Percentiles rank a stretch among this genome's conserved stretches.
Conservation (phyloP, 2,113 vertebrate genomes). For the Chauna torquata region DNA sequence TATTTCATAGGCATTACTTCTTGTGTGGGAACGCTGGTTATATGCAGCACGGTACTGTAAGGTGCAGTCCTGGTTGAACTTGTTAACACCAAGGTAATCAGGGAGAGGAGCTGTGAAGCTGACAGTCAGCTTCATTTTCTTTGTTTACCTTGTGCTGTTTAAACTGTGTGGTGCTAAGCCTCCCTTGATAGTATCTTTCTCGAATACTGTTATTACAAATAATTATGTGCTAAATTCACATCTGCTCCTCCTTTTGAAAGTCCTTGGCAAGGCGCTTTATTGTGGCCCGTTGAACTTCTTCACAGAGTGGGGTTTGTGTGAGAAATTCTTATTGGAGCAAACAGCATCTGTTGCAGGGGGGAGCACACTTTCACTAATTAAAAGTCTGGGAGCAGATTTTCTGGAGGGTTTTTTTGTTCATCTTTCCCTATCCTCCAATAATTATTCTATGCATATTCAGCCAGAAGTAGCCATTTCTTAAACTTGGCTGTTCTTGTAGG, state of each 20-base stretch:
- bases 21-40: neutral
- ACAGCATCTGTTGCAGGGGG: neutral
- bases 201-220: neutral
- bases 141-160: neutral
- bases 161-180: neutral
- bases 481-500: neutral
- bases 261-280: neutral
- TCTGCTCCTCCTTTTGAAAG: slow-evolving; percentile 4
- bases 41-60: neutral
- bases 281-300: neutral
- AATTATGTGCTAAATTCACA: neutral
- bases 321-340: slow-evolving; percentile 1
- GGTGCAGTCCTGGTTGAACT: neutral
- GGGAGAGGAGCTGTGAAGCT: neutral
- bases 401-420: neutral
- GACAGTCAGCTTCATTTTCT: neutral
- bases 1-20: neutral
- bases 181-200: neutral
- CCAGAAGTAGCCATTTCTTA: neutral
- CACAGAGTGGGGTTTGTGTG: neutral
- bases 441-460: neutral
- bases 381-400: neutral
- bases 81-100: neutral
- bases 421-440: neutral
- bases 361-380: neutral